Percentiles rank a stretch among this genome's conserved stretches.
These are phyloP conservation scores for Astreopora myriophthalma DNA, from an alignment of 64 coral and sea anemone genomes.

Conservation along the genomic window DNA sequence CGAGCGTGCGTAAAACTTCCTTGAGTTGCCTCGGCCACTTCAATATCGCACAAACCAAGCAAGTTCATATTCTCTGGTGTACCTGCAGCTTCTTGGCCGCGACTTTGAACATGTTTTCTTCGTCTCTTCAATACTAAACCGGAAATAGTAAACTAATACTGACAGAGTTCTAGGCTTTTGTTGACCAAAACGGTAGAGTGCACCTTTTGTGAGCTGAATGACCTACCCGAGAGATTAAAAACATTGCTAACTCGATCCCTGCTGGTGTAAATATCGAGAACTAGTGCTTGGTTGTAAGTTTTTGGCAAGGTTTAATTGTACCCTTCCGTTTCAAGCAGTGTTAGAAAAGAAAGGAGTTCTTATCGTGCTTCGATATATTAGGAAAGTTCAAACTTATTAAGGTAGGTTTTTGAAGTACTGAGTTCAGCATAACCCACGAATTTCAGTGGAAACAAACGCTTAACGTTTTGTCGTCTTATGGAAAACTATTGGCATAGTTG, in stretches of 20 bases:
- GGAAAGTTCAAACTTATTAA: background rate
- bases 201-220: background rate
- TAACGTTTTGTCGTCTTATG: background rate
- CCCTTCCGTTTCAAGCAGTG: background rate
- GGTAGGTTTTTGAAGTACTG: background rate
- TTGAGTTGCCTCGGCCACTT: background rate
- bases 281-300: background rate
- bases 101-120: background rate
- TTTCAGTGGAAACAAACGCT: background rate
- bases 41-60: background rate
- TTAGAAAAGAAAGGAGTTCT: background rate
- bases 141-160: conserved; percentile 14
- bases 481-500: background rate
- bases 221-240: background rate
- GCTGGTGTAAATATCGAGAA: conserved; percentile 6
- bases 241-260: background rate
- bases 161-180: background rate
- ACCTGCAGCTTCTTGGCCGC: background rate
- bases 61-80: background rate
- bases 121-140: background rate
- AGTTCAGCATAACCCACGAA: background rate
- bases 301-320: background rate
- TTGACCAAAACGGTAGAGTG: background rate
- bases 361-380: no score
- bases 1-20: background rate